These are phyloP conservation scores for Hormaphis cornu DNA, from an alignment of 1,140 invertebrate genomes.

Conservation along the genomic window DNA sequence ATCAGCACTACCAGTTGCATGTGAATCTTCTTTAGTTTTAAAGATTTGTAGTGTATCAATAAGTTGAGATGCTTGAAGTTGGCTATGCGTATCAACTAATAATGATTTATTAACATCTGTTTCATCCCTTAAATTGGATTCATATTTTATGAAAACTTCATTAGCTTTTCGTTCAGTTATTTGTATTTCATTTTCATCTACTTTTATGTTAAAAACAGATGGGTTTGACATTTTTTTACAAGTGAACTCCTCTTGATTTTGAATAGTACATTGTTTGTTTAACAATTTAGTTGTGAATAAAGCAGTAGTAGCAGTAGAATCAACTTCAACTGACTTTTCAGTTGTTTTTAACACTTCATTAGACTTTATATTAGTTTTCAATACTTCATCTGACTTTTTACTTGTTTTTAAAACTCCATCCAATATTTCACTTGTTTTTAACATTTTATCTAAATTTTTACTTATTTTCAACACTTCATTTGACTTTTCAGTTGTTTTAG, in stretches of 20 bases:
- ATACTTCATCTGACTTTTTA: no score
- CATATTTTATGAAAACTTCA: conserved; percentile 2
- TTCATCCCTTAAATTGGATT: neutral
- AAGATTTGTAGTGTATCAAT: neutral
- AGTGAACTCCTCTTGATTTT: neutral
- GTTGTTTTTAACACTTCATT: no score
- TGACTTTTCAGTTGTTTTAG: neutral
- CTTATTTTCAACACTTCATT: no score
- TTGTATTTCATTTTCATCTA: conserved; percentile 15
- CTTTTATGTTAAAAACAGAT: conserved; percentile 21
- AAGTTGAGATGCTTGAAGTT: neutral
- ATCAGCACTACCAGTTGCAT: neutral
- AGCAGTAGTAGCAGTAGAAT: neutral
- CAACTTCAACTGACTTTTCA: neutral
- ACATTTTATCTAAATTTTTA: no score
- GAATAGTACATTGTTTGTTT: neutral
- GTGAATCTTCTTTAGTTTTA: neutral
- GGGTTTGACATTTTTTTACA: neutral
- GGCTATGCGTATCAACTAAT: neutral
- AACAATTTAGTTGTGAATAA: neutral
- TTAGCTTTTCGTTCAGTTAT: conserved; percentile 16
- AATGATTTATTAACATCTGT: neutral
- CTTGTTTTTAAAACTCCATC: no score
- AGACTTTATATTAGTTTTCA: no score
- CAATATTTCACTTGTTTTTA: no score